Conservation (phyloP, 2,113 vertebrate genomes). For the Rhegmatorhina hoffmannsi region DNA sequence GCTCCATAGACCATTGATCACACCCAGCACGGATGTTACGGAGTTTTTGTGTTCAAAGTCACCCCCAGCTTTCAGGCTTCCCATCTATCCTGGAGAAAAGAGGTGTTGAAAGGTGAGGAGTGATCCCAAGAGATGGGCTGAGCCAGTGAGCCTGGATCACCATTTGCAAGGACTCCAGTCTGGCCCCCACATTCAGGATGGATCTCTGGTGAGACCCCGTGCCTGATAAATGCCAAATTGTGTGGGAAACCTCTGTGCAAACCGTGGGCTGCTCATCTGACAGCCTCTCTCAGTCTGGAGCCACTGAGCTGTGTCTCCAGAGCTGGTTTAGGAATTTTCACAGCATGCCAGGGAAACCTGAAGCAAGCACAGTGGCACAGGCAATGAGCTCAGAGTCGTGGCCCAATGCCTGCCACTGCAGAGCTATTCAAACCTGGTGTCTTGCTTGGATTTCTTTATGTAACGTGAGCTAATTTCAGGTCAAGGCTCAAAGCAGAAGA, state of each 20-base stretch:
- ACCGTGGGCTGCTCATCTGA: background rate
- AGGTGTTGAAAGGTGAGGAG: background rate
- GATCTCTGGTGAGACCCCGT: background rate
- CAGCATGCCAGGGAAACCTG: background rate
- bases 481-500: background rate
- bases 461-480: background rate
- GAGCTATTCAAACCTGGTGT: background rate
- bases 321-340: background rate
- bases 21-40: background rate
- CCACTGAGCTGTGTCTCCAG: background rate
- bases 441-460: background rate
- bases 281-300: background rate
- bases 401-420: slow-evolving; percentile 37
- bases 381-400: background rate
- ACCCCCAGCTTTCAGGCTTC: background rate
- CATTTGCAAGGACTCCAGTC: background rate
- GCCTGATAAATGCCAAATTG: background rate
- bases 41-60: background rate
- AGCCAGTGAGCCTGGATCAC: background rate
- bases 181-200: background rate
- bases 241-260: background rate
- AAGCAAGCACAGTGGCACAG: background rate
- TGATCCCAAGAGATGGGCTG: background rate
- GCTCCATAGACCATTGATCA: background rate
- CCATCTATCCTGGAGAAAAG: no score